Evolutionary conservation across 1,140 invertebrate species (phyloP).

Genomic region (Teleopsis dalmanni): DNA sequence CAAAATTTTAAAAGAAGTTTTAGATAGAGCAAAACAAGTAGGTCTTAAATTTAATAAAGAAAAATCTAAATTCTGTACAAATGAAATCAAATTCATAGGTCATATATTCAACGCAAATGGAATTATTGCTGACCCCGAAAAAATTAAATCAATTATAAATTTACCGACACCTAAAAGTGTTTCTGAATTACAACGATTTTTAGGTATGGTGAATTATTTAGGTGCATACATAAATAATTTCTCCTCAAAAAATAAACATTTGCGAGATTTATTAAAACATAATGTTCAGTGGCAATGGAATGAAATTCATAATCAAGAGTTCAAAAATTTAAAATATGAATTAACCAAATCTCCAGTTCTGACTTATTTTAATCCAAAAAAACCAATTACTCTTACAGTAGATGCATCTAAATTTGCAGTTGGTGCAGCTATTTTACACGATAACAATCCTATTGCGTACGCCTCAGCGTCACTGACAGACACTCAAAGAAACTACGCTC

Average conservation of each 20-base stretch:
- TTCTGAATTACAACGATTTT: slow-evolving; percentile 27
- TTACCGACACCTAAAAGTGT: slow-evolving; percentile 23
- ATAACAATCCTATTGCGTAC: slow-evolving; percentile 30
- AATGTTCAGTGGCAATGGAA: slow-evolving; percentile 12
- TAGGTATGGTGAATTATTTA: slow-evolving; percentile 30
- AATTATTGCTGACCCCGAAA: too few species aligned
- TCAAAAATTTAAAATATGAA: slow-evolving; percentile 22
- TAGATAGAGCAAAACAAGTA: slow-evolving; percentile 17
- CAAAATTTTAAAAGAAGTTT: slow-evolving; percentile 23
- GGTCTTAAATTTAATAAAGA: slow-evolving; percentile 14
- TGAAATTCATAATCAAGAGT: slow-evolving; percentile 5
- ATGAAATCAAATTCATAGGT: slow-evolving; percentile 23
- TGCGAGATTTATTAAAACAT: slow-evolving; percentile 7
- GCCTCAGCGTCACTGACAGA: slow-evolving; percentile 25
- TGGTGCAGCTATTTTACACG: slow-evolving; percentile 35
- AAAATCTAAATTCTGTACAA: slow-evolving; percentile 16
- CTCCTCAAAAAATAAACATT: slow-evolving; percentile 17
- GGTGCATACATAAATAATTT: slow-evolving; percentile 25
- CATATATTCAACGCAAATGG: slow-evolving; percentile 13
- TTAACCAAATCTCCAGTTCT: slow-evolving; percentile 30
- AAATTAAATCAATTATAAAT: slow-evolving; percentile 23
- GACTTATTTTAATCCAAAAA: slow-evolving; percentile 27
- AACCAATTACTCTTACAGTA: slow-evolving; percentile 25
- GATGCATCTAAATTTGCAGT: too few species aligned
- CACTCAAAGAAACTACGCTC: slow-evolving; percentile 41